Base-by-base conservation (phyloP, 2,888 invertebrate species). In the Cheilosia vernalis region DNA sequence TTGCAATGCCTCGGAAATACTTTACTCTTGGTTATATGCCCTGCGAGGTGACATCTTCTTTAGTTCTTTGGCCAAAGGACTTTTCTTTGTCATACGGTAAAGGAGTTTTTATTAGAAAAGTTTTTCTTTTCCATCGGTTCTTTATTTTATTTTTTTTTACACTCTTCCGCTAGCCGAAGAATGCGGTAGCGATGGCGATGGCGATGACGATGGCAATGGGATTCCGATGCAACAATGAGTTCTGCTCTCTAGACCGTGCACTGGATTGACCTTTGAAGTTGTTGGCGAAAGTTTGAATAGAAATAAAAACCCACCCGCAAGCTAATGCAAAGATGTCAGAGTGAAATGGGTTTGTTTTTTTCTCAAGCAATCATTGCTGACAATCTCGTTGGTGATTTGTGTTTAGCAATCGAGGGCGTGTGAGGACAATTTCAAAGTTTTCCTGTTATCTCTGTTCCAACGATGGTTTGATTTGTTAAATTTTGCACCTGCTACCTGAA, bases 71-170 rank as follows among this genome's bases (percentile, higher is more conserved):
- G 21, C 73, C 63, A 24, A 56, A 63, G 63, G 55, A 37, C 61
- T 63, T 33, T 47, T 9, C 17, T 76, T 77, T 77, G 53, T 77
- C 51, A 73, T 37, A 53, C 42, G 15, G 53, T 44, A 24, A 61
- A 69, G 40, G 51, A 66, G 56, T 42, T 81, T 80, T 81, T 81
- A 81, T 81, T 76, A 69, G 69, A 76, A 81, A 81, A 81, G 69
- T 81, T 81, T 81, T 21, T 63, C 67, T 63, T 21, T 21, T 51
- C 81, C 49, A 81, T 76, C 42, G 76, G 19, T 53, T 67, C 55
- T 42, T 64, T 80, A 21, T 37, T 53, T 17, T 15, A 10, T 69
- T 30, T 69, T 9, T 30, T n/a, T n/a, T 27, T 40, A 15, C 15
- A 15, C 60, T 64, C 40, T 58, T 66, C 30, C 10, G 2, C 9